Conservation (phyloP, 35 echinoderm and acorn worm species). For the Amphiura filiformis region DNA sequence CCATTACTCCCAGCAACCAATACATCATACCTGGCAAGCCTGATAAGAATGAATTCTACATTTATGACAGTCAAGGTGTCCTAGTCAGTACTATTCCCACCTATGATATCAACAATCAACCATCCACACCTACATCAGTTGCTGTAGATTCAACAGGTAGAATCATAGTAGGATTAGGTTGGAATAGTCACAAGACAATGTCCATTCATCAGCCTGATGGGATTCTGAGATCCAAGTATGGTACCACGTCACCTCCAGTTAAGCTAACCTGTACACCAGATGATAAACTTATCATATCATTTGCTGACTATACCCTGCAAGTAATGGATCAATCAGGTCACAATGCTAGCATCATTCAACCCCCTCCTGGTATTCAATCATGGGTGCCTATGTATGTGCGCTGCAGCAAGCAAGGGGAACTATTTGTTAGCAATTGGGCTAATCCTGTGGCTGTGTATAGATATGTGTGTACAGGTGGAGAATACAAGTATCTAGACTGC, state of each 20-base stretch:
- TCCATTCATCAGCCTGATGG: neutral
- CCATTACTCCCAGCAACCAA: neutral
- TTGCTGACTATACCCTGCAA: neutral
- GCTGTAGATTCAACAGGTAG: neutral
- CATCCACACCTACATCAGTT: neutral
- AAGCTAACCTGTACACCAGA: neutral
- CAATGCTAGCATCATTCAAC: neutral
- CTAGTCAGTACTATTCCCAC: neutral
- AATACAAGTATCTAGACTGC: neutral
- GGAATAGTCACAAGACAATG: neutral
- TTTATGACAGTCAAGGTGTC: neutral
- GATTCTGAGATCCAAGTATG: neutral
- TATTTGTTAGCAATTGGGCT: neutral
- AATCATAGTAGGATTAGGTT: neutral
- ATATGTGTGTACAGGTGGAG: neutral
- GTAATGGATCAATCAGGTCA: neutral
- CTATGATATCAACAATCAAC: neutral
- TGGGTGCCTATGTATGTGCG: neutral
- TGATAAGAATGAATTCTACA: neutral
- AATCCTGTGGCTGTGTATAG: neutral
- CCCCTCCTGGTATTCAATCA: neutral
- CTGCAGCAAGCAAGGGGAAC: neutral
- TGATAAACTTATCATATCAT: neutral
- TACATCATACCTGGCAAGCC: neutral
- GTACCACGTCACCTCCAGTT: neutral